Conservation (phyloP, 2,888 invertebrate species). For the Clivina fossor region DNA sequence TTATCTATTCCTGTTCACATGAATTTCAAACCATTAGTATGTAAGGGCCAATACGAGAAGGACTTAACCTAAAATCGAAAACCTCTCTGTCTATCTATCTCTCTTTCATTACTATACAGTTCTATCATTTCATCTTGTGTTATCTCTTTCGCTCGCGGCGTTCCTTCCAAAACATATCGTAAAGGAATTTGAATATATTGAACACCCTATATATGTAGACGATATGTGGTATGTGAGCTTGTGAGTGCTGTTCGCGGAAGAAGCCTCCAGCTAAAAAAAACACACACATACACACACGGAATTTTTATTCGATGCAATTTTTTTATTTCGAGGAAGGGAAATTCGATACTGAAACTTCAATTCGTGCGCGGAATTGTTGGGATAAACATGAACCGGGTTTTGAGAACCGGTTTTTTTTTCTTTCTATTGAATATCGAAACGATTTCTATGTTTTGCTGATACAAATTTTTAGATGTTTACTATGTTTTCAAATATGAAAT, state of each 20-base stretch:
- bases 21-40: conserved; percentile 29
- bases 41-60: conserved; percentile 16
- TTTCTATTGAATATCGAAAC: too few relatives aligned
- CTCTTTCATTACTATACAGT: too few relatives aligned
- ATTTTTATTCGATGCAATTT: conserved; percentile 26
- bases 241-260: neutral
- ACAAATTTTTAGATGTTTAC: too few relatives aligned
- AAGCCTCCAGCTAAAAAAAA: conserved; percentile 18
- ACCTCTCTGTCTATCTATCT: conserved; percentile 1
- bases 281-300: conserved; percentile 23
- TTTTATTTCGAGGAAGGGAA: too few relatives aligned
- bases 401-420: too few relatives aligned
- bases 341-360: conserved; percentile 20
- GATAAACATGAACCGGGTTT: too few relatives aligned
- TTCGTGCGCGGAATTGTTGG: conserved; percentile 13
- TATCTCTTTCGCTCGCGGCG: conserved; percentile 9
- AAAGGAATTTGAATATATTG: conserved; percentile 30
- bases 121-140: neutral
- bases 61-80: conserved; percentile 13
- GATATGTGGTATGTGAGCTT: too few relatives aligned
- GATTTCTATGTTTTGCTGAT: too few relatives aligned
- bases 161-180: conserved; percentile 21
- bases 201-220: too few relatives aligned
- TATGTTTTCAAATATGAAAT: too few relatives aligned
- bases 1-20: conserved; percentile 31